These are phyloP conservation scores for Acleris cristana DNA, from an alignment of 2,888 invertebrate species.

Conservation along the genomic window DNA sequence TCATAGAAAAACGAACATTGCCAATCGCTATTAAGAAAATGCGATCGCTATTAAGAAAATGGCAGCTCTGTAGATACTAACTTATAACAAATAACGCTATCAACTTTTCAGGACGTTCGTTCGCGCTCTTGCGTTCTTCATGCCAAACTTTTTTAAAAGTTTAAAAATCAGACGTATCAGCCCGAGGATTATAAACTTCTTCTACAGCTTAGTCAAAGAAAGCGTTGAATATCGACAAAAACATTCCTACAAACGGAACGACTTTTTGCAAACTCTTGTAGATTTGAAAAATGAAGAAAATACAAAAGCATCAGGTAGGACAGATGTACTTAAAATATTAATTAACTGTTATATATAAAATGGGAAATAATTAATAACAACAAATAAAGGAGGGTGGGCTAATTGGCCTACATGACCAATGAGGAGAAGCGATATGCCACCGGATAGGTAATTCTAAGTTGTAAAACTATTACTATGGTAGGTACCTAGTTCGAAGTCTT, in stretches of 20 bases:
- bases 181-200: slow-evolving; percentile 67
- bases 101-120: slow-evolving; percentile 64
- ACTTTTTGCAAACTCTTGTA: slow-evolving; percentile 82
- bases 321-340: neutral
- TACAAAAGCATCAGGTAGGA: slow-evolving; percentile 47
- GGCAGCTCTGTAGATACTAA: no score
- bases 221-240: slow-evolving; percentile 67
- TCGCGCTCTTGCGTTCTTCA: slow-evolving; percentile 70
- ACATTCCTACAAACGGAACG: slow-evolving; percentile 69
- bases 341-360: neutral
- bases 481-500: no score
- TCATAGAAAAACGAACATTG: no score
- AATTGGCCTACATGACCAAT: no score
- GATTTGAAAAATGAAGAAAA: slow-evolving; percentile 70
- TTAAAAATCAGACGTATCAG: slow-evolving; percentile 68
- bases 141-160: slow-evolving; percentile 67
- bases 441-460: no score
- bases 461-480: no score
- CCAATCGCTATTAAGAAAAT: no score
- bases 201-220: slow-evolving; percentile 65
- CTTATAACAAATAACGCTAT: neutral
- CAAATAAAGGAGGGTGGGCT: no score
- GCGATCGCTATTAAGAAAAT: no score
- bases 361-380: no score
- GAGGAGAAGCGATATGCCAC: no score